These are phyloP conservation scores for Brachyptera putata DNA, from an alignment of 2,888 invertebrate species.

Conservation along the genomic window DNA sequence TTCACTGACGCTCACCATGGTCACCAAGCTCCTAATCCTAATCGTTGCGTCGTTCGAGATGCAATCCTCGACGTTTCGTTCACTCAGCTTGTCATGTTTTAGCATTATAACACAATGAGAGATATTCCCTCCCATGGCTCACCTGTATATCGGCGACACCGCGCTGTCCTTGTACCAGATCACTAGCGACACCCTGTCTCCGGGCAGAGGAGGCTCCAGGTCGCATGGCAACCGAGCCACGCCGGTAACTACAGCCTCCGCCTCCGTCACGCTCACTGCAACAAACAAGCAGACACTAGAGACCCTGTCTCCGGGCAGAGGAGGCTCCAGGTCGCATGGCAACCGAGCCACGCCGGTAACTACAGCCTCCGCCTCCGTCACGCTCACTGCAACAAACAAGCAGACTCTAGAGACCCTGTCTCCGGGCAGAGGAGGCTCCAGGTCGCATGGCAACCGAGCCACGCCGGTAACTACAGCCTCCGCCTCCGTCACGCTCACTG, in stretches of 20 bases:
- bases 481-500: conserved; percentile 23
- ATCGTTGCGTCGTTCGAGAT: too few relatives aligned
- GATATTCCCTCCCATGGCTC: too few relatives aligned
- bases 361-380: conserved; percentile 28
- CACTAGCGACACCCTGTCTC: conserved; percentile 34
- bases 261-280: conserved; percentile 24
- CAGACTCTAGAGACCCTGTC: conserved; percentile 35
- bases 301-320: conserved; percentile 33
- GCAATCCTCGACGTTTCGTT: too few relatives aligned
- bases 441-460: conserved; percentile 35
- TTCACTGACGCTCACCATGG: too few relatives aligned
- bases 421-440: conserved; percentile 29
- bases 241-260: conserved; percentile 31
- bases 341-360: conserved; percentile 33
- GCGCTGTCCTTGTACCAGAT: conserved; percentile 36
- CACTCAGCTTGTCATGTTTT: too few relatives aligned
- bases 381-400: conserved; percentile 25
- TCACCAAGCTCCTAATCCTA: too few relatives aligned
- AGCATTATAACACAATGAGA: too few relatives aligned
- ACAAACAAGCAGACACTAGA: too few relatives aligned
- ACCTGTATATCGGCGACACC: conserved; percentile 35
- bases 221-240: conserved; percentile 35
- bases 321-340: conserved; percentile 34
- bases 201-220: conserved; percentile 30
- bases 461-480: conserved; percentile 31